Evolutionary conservation across 2,888 invertebrate species (phyloP).

Genomic region (Eupithecia dodoneata): DNA sequence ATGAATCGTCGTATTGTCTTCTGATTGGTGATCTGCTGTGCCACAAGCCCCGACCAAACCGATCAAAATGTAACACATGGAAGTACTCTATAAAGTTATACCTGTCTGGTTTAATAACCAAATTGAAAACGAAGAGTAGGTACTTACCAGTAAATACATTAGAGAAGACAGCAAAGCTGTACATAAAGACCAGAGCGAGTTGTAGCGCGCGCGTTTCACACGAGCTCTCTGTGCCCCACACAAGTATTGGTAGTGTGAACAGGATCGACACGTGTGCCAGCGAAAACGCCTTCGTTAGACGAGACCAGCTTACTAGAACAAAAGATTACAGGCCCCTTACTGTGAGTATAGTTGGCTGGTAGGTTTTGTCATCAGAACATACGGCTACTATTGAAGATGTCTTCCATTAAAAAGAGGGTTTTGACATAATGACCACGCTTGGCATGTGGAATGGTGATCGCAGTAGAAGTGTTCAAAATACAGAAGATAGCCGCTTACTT

Average conservation of each 20-base stretch:
- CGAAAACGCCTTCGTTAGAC: constrained; percentile 83
- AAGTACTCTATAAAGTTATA: too few relatives aligned
- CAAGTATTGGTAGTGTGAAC: constrained; percentile 83
- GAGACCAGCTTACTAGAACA: constrained; percentile 56
- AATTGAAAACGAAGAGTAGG: too few relatives aligned
- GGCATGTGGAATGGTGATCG: not conserved
- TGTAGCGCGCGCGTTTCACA: constrained; percentile 25
- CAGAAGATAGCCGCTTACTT: not conserved
- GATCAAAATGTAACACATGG: too few relatives aligned
- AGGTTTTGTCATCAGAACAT: not conserved
- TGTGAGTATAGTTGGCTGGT: not conserved
- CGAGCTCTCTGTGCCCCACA: constrained; percentile 29
- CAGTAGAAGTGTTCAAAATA: not conserved
- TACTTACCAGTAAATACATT: constrained; percentile 29
- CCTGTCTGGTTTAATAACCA: too few relatives aligned
- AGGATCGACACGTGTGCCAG: constrained; percentile 85
- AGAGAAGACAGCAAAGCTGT: constrained; percentile 26
- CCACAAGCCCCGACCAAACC: too few relatives aligned
- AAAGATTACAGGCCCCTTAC: not conserved
- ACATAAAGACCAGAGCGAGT: constrained; percentile 24
- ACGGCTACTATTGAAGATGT: not conserved
- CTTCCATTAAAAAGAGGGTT: not conserved
- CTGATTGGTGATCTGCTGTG: not conserved
- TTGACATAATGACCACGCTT: not conserved
- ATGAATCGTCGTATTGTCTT: not conserved